These are phyloP conservation scores for Oxyteleia sp. DNA, from an alignment of 2,888 invertebrate genomes.

Conservation along the genomic window DNA sequence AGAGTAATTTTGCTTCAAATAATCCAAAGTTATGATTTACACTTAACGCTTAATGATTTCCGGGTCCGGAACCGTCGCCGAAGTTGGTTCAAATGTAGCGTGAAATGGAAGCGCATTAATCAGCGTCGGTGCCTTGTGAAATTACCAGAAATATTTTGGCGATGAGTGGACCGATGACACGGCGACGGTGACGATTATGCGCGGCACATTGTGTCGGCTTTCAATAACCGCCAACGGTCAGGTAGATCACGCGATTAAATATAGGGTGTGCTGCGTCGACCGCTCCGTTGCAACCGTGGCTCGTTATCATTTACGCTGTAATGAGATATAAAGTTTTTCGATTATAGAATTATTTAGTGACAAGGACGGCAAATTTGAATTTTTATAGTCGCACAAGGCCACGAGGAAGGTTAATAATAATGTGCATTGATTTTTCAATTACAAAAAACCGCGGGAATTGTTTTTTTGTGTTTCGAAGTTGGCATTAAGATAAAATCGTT, in stretches of 20 bases:
- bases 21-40: too few species aligned
- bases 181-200: not conserved
- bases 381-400: not conserved
- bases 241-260: conserved; percentile 8
- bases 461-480: too few species aligned
- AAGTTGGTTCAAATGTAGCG: too few species aligned
- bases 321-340: not conserved
- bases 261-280: not conserved
- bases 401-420: too few species aligned
- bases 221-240: not conserved
- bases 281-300: not conserved
- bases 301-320: not conserved
- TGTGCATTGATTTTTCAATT: too few species aligned
- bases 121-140: too few species aligned
- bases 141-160: conserved; percentile 5
- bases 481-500: too few species aligned
- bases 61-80: too few species aligned
- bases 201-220: conserved; percentile 4
- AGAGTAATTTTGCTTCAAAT: too few species aligned
- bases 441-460: too few species aligned
- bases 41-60: too few species aligned
- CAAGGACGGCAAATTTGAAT: not conserved
- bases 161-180: not conserved
- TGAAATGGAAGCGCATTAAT: too few species aligned
- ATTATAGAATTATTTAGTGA: not conserved